Evolutionary conservation across 2,113 vertebrate species (phyloP).

Genomic region (Gymnogyps californianus): DNA sequence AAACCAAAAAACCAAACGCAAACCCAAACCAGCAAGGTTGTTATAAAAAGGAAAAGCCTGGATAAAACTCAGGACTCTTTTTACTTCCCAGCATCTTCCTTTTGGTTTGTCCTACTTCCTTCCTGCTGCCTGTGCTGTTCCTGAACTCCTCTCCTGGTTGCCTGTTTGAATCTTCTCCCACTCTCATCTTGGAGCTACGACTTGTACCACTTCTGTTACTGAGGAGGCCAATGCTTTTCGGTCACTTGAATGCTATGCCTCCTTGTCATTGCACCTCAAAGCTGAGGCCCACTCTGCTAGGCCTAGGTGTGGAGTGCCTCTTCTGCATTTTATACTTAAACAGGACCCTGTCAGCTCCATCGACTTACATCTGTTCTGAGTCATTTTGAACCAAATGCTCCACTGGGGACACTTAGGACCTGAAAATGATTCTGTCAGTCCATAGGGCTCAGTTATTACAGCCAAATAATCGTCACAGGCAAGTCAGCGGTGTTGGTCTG

Average conservation of each 20-base stretch:
- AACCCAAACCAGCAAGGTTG: not conserved
- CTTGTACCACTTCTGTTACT: not conserved
- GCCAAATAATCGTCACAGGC: not conserved
- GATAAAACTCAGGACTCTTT: not conserved
- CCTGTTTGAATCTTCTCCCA: not conserved
- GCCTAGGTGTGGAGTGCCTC: no score
- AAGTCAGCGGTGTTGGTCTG: not conserved
- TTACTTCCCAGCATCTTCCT: not conserved
- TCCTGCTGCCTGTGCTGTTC: not conserved
- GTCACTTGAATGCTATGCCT: not conserved
- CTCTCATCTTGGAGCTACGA: not conserved
- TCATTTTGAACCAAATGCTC: not conserved
- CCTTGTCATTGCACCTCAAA: not conserved
- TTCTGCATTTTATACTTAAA: not conserved
- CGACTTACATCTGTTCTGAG: accelerated
- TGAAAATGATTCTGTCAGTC: not conserved
- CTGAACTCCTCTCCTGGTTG: not conserved
- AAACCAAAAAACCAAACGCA: not conserved
- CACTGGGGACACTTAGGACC: not conserved
- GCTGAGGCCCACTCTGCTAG: not conserved
- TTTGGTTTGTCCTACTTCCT: not conserved
- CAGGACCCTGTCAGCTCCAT: not conserved
- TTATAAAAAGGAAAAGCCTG: not conserved
- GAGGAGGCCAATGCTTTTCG: not conserved
- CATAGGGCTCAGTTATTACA: not conserved